Evolutionary conservation across 2,113 vertebrate genomes (phyloP).

Genomic region (Psittacus erithacus): DNA sequence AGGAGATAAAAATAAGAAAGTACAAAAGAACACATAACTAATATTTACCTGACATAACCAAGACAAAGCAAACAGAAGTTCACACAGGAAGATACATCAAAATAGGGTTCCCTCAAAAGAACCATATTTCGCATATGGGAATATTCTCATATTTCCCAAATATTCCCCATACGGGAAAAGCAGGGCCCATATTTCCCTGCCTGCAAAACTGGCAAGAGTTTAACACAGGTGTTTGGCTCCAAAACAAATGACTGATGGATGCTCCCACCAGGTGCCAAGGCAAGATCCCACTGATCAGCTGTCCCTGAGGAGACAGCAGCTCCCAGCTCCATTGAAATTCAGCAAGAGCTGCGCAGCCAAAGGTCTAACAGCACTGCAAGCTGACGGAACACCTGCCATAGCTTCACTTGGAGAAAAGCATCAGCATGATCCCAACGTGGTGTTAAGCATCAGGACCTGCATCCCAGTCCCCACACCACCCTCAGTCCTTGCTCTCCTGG

Average conservation of each 20-base stretch:
- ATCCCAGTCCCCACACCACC: not conserved
- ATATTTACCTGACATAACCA: not conserved
- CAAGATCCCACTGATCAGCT: not conserved
- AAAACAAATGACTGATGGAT: not conserved
- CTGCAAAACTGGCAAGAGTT: not conserved
- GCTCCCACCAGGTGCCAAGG: not conserved
- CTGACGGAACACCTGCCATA: not conserved
- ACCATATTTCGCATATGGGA: not conserved
- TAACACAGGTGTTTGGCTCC: not conserved
- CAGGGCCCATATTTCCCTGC: not conserved
- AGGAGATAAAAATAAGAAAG: not conserved
- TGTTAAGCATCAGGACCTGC: not conserved
- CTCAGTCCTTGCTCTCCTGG: not conserved
- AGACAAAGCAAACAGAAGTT: not conserved
- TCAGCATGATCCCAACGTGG: not conserved
- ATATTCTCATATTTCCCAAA: not conserved
- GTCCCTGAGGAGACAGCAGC: not conserved
- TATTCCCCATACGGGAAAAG: not conserved
- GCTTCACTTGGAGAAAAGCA: not conserved
- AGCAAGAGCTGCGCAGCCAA: not conserved
- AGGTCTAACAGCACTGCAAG: not conserved
- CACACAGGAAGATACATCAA: not conserved
- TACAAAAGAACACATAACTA: not conserved
- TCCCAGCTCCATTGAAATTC: not conserved
- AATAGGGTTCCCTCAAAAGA: not conserved